A percentile compares a stretch with the other conserved stretches of the same genome.
These are phyloP conservation scores for Amphipoea lucens DNA, from an alignment of 2,888 invertebrate species.

Conservation along the genomic window DNA sequence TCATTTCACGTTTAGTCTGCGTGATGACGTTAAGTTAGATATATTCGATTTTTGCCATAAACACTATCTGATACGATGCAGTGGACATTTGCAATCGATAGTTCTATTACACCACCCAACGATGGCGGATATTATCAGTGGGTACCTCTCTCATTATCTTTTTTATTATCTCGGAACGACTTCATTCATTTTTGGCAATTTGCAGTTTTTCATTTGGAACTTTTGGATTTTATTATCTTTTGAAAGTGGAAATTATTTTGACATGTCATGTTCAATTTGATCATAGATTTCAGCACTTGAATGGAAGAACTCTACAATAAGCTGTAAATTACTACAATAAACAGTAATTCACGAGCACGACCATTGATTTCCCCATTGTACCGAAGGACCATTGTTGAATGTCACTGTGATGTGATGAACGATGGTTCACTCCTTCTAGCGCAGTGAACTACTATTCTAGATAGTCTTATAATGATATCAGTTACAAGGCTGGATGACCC, in stretches of 20 bases:
- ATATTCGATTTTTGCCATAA: constrained; percentile 46
- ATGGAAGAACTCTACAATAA: not conserved
- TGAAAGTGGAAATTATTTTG: not conserved
- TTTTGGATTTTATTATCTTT: not conserved
- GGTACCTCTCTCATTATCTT: constrained; percentile 29
- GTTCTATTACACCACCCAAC: constrained; percentile 33
- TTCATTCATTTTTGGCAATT: not conserved
- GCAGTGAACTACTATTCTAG: constrained; percentile 33
- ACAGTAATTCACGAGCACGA: constrained; percentile 12
- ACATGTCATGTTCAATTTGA: not conserved
- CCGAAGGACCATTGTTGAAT: constrained; percentile 6
- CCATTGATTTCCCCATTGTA: constrained; percentile 9
- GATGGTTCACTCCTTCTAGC: constrained; percentile 35
- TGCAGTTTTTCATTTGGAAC: constrained; percentile 8
- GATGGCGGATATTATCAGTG: constrained; percentile 31
- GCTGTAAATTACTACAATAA: constrained; percentile 26
- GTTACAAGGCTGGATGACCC: constrained; percentile 48
- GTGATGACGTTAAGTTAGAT: constrained; percentile 44
- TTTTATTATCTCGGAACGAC: constrained; percentile 23
- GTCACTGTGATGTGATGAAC: not conserved
- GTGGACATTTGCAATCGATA: constrained; percentile 50
- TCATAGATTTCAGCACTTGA: not conserved
- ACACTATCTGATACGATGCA: constrained; percentile 51
- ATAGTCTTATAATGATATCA: constrained; percentile 38
- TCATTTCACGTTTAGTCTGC: constrained; percentile 47